Evolutionary conservation across 2,888 invertebrate genomes (phyloP).

Genomic region (Euzetes globulus): DNA sequence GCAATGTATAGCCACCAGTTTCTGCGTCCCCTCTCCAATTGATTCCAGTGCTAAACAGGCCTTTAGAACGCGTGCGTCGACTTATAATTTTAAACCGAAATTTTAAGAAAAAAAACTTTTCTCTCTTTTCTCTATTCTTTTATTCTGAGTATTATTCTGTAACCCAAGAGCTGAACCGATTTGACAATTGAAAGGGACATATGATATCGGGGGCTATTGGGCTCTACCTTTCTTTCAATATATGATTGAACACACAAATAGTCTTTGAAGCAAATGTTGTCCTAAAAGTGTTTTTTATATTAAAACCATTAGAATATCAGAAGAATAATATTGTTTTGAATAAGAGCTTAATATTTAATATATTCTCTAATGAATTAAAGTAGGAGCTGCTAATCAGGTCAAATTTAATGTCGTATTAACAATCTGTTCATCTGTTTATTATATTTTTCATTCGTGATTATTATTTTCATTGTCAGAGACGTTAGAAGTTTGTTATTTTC

Average conservation of each 20-base stretch:
- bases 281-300: background rate
- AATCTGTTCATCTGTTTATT: slow-evolving; percentile 11
- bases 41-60: background rate
- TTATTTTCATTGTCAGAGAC: background rate
- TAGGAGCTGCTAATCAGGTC: background rate
- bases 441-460: background rate
- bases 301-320: background rate
- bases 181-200: background rate
- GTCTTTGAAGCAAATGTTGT: background rate
- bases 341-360: background rate
- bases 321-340: background rate
- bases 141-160: background rate
- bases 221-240: background rate
- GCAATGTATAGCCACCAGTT: slow-evolving; percentile 6
- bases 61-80: background rate
- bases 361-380: background rate
- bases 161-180: background rate
- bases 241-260: background rate
- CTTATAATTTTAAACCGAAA: background rate
- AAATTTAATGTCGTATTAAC: background rate
- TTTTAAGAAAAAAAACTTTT: slow-evolving; percentile 18
- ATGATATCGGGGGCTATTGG: background rate
- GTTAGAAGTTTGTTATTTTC: background rate
- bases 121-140: background rate
- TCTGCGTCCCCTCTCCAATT: background rate